Percentiles rank a stretch among this genome's conserved stretches.
These are phyloP conservation scores for Macaria notata DNA, from an alignment of 2,888 invertebrate species.

Conservation along the genomic window DNA sequence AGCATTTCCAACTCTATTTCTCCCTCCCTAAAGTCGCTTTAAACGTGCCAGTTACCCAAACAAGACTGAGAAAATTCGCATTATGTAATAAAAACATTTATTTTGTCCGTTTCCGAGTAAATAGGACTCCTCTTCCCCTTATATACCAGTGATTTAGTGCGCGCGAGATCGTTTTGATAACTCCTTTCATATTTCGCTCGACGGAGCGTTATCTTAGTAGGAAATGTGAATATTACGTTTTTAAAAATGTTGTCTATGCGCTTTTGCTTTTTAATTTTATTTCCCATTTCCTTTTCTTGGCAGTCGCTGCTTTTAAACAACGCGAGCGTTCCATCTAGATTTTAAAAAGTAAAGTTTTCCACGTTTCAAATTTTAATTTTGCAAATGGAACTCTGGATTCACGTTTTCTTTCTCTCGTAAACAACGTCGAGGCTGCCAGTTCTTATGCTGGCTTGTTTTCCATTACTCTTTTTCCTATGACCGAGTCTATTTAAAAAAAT, in stretches of 20 bases:
- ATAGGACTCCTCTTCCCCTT: conserved; percentile 78
- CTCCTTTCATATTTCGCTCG: conserved; percentile 77
- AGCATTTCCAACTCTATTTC: conserved; percentile 47
- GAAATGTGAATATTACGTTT: conserved; percentile 69
- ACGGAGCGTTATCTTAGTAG: conserved; percentile 75
- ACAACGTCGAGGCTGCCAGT: conserved; percentile 28
- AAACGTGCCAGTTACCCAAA: conserved; percentile 37
- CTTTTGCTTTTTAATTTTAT: conserved; percentile 37
- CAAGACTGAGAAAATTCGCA: conserved; percentile 77
- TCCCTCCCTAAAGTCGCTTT: conserved; percentile 39
- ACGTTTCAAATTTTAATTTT: conserved; percentile 34
- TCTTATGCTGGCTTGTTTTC: conserved; percentile 23
- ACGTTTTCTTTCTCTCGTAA: background rate
- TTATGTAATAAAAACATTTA: conserved; percentile 82
- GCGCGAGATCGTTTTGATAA: conserved; percentile 79
- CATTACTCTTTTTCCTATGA: too few relatives aligned
- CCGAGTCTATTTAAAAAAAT: too few relatives aligned
- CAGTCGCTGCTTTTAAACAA: conserved; percentile 44
- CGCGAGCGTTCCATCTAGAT: conserved; percentile 33
- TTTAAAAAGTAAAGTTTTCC: conserved; percentile 26
- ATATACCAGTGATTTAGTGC: conserved; percentile 80
- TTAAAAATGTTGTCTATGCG: conserved; percentile 48
- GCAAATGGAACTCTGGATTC: conserved; percentile 32
- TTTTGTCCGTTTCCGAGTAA: conserved; percentile 80
- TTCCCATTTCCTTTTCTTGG: conserved; percentile 47